Evolutionary conservation across 35 echinoderm and acorn worm species (phyloP), one percentile per base, ranked within the genome.

Genomic region (Hemicentrotus pulcherrimus): DNA sequence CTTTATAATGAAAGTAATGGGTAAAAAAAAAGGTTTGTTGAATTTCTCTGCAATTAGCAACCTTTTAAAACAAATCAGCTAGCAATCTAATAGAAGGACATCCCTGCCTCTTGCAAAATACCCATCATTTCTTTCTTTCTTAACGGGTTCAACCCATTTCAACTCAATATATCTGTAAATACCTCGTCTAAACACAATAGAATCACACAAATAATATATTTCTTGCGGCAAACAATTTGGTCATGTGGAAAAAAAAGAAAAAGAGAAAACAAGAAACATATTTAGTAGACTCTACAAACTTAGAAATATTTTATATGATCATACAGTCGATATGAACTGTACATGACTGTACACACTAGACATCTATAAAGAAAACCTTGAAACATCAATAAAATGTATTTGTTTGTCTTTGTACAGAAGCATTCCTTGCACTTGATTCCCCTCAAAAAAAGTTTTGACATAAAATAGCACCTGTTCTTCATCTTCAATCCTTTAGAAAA

Each of bases 391-490:
- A 22, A 35, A 90, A 90, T 90, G 88, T 90, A 58, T 93, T 93
- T 93, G 16, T 11, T 93, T 93, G 16, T 93, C 32, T 93, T 58
- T 93, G 48, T 93, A 93, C 91, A 93, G 18, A 93, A 28, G n/a
- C 46, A 93, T 50, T 50, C 91, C 91, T 93, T 93, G 91, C 91
- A 93, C 91, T 47, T 93, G 19, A 90, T 47, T 93, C 48, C 35
- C 91, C 91, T 93, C 10, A 14, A 93, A 59, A 59, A 59, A 16
- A 35, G 32, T 90, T 93, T 47, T 46, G n/a, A 93, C 48, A 93
- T 90, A 93, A 93, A 93, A 93, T 93, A 93, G 91, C 91, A 93
- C 91, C 91, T 93, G 91, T 93, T n/a, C 22, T 93, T 50, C 46
- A 33, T 90, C 46, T 90, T 41, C 16, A 46, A 46, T 47, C 48